Percentiles rank a stretch among this genome's conserved stretches.
These are phyloP conservation scores for Pheosia tremula DNA, from an alignment of 2,888 invertebrate genomes.

Conservation along the genomic window DNA sequence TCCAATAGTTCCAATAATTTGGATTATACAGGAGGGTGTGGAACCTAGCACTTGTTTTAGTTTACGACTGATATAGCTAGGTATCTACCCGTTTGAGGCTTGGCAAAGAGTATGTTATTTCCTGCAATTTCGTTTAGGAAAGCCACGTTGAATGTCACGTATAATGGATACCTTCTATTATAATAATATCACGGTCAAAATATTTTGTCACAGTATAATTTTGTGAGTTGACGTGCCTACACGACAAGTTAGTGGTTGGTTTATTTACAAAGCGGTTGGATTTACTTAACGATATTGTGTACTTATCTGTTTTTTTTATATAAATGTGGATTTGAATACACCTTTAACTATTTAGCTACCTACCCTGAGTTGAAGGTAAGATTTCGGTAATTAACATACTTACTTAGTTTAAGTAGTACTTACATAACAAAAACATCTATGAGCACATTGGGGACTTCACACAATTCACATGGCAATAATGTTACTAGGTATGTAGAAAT, in stretches of 20 bases:
- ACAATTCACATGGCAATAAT: no score
- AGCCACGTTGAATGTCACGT: constrained; percentile 38
- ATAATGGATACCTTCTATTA: constrained; percentile 35
- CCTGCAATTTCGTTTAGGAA: constrained; percentile 38
- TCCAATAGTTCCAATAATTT: no score
- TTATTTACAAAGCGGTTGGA: background rate
- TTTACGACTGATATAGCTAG: constrained; percentile 20
- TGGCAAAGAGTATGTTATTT: constrained; percentile 32
- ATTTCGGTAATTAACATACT: background rate
- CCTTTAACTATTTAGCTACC: background rate
- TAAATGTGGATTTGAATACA: background rate
- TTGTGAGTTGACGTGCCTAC: constrained; percentile 57
- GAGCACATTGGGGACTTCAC: no score
- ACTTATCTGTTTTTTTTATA: background rate
- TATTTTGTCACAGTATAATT: constrained; percentile 64
- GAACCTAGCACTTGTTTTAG: constrained; percentile 22
- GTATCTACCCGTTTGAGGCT: constrained; percentile 15
- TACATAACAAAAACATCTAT: no score
- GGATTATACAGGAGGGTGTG: no score
- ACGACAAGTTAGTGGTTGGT: constrained; percentile 45
- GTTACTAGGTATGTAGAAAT: no score
- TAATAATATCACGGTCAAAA: constrained; percentile 37
- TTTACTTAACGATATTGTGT: no score
- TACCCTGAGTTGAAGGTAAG: background rate
- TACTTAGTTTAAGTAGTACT: no score